phyloP scores from a whole-genome alignment of 64 coral and sea anemone genomes.

The Trachythela sp. region DNA sequence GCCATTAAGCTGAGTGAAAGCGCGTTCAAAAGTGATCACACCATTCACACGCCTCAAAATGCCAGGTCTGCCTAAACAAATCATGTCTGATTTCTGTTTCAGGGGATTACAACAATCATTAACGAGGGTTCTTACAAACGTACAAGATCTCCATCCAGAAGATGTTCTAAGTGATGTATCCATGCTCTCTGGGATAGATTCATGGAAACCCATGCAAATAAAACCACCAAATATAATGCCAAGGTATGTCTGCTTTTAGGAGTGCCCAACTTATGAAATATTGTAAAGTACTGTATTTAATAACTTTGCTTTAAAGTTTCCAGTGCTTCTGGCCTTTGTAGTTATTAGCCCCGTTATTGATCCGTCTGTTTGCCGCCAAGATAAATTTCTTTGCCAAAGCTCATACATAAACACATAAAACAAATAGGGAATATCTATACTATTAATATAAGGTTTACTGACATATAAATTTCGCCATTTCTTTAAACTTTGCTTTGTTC shows the following conservation, averaged over 20 bases:
- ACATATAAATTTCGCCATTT: background rate
- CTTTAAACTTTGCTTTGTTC: background rate
- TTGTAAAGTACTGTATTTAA: too few species aligned
- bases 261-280: background rate
- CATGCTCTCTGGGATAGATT: background rate
- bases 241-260: background rate
- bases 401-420: too few species aligned
- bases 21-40: too few species aligned
- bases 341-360: too few species aligned
- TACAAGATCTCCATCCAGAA: constrained; percentile 21
- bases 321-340: too few species aligned
- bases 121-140: background rate
- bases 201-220: background rate
- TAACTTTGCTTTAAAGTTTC: too few species aligned
- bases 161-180: background rate
- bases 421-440: too few species aligned
- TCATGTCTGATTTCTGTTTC: background rate
- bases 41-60: too few species aligned
- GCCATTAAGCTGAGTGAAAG: too few species aligned
- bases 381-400: too few species aligned
- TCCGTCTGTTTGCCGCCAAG: too few species aligned
- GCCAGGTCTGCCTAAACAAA: too few species aligned
- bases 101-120: constrained; percentile 14
- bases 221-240: background rate
- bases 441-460: background rate